Base-by-base conservation (phyloP, 2,797 vertebrate species). In the Tolypeutes matacus region DNA sequence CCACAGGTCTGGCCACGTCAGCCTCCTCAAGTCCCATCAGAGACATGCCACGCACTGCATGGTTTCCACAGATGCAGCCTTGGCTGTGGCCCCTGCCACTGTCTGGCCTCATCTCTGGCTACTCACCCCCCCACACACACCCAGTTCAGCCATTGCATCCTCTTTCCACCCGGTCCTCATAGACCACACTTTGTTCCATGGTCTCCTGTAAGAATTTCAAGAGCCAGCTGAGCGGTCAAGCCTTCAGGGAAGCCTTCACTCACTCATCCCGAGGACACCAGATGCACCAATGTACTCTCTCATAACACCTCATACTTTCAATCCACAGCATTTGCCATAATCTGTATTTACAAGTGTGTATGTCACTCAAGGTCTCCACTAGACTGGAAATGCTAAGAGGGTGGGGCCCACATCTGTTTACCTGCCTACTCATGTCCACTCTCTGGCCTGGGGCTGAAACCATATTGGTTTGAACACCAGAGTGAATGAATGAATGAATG, bases 81-180 rank as follows among this genome's bases (percentile, higher is more conserved):
- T 53, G 29, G 9, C 36, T 3, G 0, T 0, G 2, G 39, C 34
- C 25, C 14, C 0, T 1, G 53, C 3, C 5, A 7, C 25, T 6
- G 27, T 42, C 31, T 11, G 4, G 31, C 21, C 46, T 70, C 60
- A 2, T 17, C 0, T 25, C 7, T 56, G 25, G n/a, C 42, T 31
- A 1, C 15, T n/a, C 3, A 15, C 15, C 5, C 60, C 29, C 36
- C 7, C 53, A n/a, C n/a, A n/a, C 34, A 11, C 31, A 18, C 23
- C n/a, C 34, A 13, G 3, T 51, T 31, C 13, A 5, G 3, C n/a
- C n/a, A 2, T 1, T 0, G 0, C 4, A 34, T 18, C 1, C 0
- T 31, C 49, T 53, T 53, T 53, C 53, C 53, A 53, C 13, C 53
- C 2, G 7, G 14, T 18, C 29, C n/a, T 76, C 2, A 1, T 20